Evolutionary conservation across 2,113 vertebrate genomes (phyloP), one percentile per base, ranked within the genome.

Genomic region (Nyctibius bracteatus): DNA sequence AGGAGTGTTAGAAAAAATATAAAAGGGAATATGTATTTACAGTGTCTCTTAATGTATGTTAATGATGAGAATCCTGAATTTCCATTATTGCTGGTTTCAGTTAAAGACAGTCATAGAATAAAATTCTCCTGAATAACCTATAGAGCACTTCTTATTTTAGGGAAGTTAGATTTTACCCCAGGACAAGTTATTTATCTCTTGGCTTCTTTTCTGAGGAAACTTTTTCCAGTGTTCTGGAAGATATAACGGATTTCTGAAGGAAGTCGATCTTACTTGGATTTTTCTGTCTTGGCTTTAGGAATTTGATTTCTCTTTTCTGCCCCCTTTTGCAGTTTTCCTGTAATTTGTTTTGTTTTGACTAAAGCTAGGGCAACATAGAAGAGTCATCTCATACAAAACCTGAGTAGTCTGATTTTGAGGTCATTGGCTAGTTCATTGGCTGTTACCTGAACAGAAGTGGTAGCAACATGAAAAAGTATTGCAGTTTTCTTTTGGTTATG

Each of bases 231-330:
- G 10, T 81, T 77, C 43, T 70, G 11, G 33, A 67, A 81, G n/a
- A 55, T 37, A 37, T 1, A 44, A 51, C 0, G 6, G 18, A 31
- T 47, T 81, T 89, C 52, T 70, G 59, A 84, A 79, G 51, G 30
- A 81, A 78, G 39, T 52, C 0, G 1, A 2, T 73, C 31, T 49
- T 75, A 68, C 15, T 67, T 11, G 8, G 3, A 0, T 57, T 80
- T 75, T 94, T 79, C 46, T 88, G 6, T 7, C 88, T 79, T 77
- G n/a, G 28, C n/a, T 92, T 91, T 24, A 27, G n/a, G 43, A 88
- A 68, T 68, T 71, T 33, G 9, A 51, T 80, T 83, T 94, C 14
- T 84, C 3, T 19, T 71, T 81, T 87, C 30, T 67, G 6, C 12
- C 11, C 8, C 10, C 6, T 72, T 65, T 73, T 65, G 5, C 52